phyloP scores from a whole-genome alignment of 2,113 vertebrate species.

The Ictalurus punctatus region DNA sequence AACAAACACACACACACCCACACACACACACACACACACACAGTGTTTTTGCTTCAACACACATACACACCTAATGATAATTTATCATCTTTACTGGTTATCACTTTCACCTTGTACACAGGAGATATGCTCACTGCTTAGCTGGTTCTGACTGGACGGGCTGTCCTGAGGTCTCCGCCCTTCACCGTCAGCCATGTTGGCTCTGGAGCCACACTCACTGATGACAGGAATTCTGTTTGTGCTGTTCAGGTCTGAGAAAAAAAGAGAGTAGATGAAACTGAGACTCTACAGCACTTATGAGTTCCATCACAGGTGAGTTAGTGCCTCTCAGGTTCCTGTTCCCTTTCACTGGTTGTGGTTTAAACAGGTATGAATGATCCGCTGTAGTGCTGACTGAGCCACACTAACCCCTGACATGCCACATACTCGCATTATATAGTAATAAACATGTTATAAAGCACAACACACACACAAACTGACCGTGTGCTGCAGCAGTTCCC shows the following conservation, averaged over 20 bases:
- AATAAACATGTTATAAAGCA: not conserved
- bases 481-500: not conserved
- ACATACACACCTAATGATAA: not conserved
- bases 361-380: not conserved
- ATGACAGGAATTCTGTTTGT: not conserved
- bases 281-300: not conserved
- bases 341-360: not conserved
- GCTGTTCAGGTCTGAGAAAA: constrained; percentile 17
- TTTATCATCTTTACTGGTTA: not conserved
- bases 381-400: not conserved
- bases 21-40: not conserved
- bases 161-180: constrained; percentile 19
- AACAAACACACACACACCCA: not conserved
- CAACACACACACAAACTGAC: not conserved
- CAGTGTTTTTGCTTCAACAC: not conserved
- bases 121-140: constrained; percentile 52
- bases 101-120: constrained; percentile 45
- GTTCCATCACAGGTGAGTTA: not conserved
- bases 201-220: constrained; percentile 9
- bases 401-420: not conserved
- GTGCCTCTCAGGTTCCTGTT: not conserved
- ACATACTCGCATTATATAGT: not conserved
- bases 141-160: constrained; percentile 39
- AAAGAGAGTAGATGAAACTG: not conserved
- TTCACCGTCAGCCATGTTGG: not conserved